Percentiles rank a stretch among this genome's conserved stretches.
These are phyloP conservation scores for Pristionchus maxplancki DNA, from an alignment of 2,888 invertebrate genomes.

Conservation along the genomic window DNA sequence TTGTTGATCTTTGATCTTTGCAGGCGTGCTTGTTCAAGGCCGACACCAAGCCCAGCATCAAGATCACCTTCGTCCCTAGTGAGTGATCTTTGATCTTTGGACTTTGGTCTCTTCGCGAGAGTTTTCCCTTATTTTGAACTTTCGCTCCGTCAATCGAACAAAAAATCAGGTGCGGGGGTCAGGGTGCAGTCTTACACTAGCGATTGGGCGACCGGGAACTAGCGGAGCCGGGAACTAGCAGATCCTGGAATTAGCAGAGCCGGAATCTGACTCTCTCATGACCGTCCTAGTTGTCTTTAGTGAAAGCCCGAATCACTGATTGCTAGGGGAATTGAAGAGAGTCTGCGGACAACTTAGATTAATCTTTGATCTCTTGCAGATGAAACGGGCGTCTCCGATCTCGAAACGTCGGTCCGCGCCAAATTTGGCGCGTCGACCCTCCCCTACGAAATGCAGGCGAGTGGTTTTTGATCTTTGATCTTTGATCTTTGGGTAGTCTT, in stretches of 20 bases:
- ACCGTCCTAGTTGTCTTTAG: no score
- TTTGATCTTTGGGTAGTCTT: neutral
- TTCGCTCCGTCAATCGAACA: no score
- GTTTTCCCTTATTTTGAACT: no score
- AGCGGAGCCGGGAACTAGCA: no score
- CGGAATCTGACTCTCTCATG: no score
- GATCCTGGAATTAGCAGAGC: no score
- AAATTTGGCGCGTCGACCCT: conserved; percentile 19
- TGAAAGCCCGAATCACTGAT: no score
- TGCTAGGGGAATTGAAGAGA: no score
- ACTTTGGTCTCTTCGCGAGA: neutral
- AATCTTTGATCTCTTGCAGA: conserved; percentile 40
- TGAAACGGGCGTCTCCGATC: neutral
- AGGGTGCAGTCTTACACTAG: no score
- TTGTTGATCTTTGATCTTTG: neutral
- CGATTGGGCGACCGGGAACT: no score
- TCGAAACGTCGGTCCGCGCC: conserved; percentile 15
- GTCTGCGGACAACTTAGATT: neutral
- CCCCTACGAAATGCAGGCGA: conserved; percentile 14
- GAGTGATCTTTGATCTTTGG: conserved; percentile 43
- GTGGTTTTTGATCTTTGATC: no score
- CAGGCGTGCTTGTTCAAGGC: conserved; percentile 45
- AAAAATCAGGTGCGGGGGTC: neutral
- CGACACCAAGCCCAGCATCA: conserved; percentile 39
- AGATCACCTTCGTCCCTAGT: conserved; percentile 45